Evolutionary conservation across 2,888 invertebrate genomes (phyloP).

Genomic region (Plagiodera versicolora): DNA sequence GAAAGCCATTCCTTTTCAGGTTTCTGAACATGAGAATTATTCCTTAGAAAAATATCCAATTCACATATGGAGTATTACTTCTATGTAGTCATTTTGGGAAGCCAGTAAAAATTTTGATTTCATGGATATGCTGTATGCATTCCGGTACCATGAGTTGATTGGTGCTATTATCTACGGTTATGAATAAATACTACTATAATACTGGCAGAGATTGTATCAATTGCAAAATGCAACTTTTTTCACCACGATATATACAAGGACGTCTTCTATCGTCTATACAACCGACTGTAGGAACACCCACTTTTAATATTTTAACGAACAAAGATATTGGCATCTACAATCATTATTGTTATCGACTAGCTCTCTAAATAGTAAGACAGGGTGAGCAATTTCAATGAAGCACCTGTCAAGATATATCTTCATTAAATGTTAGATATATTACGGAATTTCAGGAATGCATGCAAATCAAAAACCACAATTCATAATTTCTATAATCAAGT

Average conservation of each 20-base stretch:
- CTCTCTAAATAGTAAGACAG: background rate
- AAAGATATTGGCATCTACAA: background rate
- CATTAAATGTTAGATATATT: too few relatives aligned
- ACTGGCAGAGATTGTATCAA: constrained; percentile 19
- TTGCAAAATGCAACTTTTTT: constrained; percentile 20
- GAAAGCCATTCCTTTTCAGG: too few relatives aligned
- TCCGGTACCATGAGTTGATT: background rate
- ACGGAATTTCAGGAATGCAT: too few relatives aligned
- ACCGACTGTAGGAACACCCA: background rate
- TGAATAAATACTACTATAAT: background rate
- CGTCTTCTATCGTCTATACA: constrained; percentile 13
- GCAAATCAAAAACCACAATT: too few relatives aligned
- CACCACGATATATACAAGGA: constrained; percentile 6
- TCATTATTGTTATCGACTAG: background rate
- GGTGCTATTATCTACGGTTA: constrained; percentile 1
- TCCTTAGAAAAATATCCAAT: too few relatives aligned
- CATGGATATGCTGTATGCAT: too few relatives aligned
- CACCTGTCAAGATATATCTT: too few relatives aligned
- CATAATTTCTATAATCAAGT: too few relatives aligned
- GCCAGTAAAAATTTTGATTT: too few relatives aligned
- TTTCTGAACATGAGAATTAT: too few relatives aligned
- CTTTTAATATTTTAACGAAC: background rate
- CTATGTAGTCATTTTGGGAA: too few relatives aligned
- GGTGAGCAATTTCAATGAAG: background rate
- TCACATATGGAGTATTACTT: too few relatives aligned